Conservation (phyloP, 2,888 invertebrate species). For the Trimorus sp. region DNA sequence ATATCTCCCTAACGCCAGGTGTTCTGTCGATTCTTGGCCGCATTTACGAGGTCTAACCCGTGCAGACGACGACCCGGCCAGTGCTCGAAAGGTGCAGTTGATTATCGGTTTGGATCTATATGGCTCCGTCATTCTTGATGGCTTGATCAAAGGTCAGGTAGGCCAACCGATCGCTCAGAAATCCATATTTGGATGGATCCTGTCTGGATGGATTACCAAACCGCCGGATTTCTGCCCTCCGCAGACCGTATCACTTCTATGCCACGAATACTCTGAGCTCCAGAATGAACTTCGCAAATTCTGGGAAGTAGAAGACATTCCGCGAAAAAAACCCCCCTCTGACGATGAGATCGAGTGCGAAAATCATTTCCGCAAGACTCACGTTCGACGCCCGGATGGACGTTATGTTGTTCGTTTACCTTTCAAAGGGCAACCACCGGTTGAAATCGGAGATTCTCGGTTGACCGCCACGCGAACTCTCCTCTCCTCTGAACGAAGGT, state of each 20-base stretch:
- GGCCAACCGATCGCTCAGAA: constrained; percentile 12
- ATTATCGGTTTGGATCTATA: constrained; percentile 14
- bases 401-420: constrained; percentile 17
- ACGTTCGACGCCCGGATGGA: neutral
- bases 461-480: neutral
- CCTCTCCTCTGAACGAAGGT: constrained; percentile 12
- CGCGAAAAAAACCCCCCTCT: too few relatives aligned
- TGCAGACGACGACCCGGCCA: neutral
- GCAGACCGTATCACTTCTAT: neutral
- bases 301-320: constrained; percentile 14
- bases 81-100: neutral
- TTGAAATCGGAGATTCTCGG: neutral
- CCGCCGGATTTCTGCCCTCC: neutral
- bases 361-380: constrained; percentile 1
- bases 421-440: neutral
- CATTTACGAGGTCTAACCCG: constrained; percentile 8
- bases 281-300: neutral
- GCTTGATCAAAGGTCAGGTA: neutral
- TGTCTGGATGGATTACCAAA: neutral
- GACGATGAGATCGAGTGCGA: neutral
- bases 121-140: neutral
- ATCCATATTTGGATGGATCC: constrained; percentile 21
- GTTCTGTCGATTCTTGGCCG: neutral
- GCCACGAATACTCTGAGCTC: neutral
- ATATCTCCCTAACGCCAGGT: neutral